These are phyloP conservation scores for Cephalopterus ornatus DNA, from an alignment of 2,113 vertebrate species.

Conservation along the genomic window DNA sequence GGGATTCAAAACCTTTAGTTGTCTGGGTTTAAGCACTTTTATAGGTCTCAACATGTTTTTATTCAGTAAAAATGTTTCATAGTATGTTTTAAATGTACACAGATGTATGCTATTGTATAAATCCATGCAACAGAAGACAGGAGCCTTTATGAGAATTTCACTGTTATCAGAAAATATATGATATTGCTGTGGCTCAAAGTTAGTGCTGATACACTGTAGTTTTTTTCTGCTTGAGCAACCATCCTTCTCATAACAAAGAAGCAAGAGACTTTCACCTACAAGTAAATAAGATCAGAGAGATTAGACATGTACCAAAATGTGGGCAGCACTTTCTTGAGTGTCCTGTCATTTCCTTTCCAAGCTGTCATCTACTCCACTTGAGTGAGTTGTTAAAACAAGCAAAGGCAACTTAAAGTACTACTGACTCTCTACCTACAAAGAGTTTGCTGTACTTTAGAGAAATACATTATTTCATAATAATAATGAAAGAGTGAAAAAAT, in stretches of 20 bases:
- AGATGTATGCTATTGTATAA: not conserved
- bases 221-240: not conserved
- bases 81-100: not conserved
- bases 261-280: not conserved
- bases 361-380: not conserved
- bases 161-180: not conserved
- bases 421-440: not conserved
- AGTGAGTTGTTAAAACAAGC: not conserved
- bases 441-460: not conserved
- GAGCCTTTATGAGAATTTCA: not conserved
- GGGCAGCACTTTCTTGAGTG: not conserved
- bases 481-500: not conserved
- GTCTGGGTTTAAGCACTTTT: not conserved
- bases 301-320: not conserved
- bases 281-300: not conserved
- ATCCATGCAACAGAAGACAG: not conserved
- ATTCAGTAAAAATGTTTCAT: not conserved
- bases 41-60: not conserved
- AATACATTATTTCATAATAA: not conserved
- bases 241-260: not conserved
- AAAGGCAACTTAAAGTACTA: not conserved
- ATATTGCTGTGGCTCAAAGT: not conserved
- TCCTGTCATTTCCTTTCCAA: not conserved
- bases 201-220: not conserved
- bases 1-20: not conserved